These are phyloP conservation scores for Spondyliosoma cantharus DNA, from an alignment of 2,797 vertebrate species.

Conservation along the genomic window DNA sequence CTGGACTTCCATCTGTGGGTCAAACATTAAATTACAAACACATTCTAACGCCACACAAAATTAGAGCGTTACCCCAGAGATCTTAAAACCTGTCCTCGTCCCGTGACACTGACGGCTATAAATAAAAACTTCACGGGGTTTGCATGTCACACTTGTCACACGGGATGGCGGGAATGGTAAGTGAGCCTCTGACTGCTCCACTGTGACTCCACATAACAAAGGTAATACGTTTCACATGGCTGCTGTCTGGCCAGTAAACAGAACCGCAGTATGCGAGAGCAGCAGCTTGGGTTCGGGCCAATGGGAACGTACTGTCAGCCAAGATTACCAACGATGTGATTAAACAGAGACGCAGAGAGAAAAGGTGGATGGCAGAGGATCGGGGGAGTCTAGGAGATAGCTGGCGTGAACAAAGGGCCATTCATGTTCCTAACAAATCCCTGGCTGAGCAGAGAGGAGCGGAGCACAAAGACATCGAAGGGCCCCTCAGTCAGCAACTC, in stretches of 20 bases:
- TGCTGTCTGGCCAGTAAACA: slow-evolving; percentile 42
- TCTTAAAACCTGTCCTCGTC: not conserved
- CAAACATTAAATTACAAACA: slow-evolving; percentile 1
- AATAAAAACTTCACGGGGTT: slow-evolving; percentile 50
- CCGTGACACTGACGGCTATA: slow-evolving; percentile 24
- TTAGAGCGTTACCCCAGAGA: not conserved
- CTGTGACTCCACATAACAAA: slow-evolving; percentile 49
- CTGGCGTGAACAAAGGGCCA: slow-evolving; percentile 59
- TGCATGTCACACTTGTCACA: not conserved
- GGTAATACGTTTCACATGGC: slow-evolving; percentile 71
- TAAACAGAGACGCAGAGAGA: slow-evolving; percentile 32
- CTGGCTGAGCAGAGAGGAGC: slow-evolving; percentile 1
- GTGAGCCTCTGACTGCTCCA: slow-evolving; percentile 30
- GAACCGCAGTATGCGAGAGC: slow-evolving; percentile 5
- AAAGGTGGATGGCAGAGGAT: slow-evolving; percentile 26
- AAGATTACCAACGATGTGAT: slow-evolving; percentile 31
- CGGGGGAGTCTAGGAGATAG: slow-evolving; percentile 38
- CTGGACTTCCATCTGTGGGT: slow-evolving; percentile 90
- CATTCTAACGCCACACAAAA: not conserved
- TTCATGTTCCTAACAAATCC: slow-evolving; percentile 54
- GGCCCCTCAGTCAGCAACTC: not conserved
- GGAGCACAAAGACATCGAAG: slow-evolving; percentile 29
- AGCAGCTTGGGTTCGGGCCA: not conserved
- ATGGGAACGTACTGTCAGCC: slow-evolving; percentile 21
- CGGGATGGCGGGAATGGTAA: slow-evolving; percentile 29